Percentiles rank a stretch among this genome's conserved stretches.
Conservation (phyloP, 2,888 invertebrate genomes). For the Sympetrum striolatum region DNA sequence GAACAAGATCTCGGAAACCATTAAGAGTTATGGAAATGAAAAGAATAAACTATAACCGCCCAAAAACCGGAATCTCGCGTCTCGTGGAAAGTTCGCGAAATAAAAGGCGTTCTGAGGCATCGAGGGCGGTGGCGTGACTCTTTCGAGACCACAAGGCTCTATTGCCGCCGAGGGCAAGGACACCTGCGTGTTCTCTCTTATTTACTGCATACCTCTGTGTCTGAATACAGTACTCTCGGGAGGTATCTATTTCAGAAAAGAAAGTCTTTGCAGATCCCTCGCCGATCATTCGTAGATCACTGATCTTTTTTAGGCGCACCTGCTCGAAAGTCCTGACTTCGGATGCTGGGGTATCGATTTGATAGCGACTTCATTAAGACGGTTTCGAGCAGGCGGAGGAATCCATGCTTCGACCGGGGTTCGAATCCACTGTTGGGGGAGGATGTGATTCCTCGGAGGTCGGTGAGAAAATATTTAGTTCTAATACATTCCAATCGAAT, state of each 20-base stretch:
- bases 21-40: background rate
- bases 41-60: background rate
- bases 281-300: background rate
- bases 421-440: no score
- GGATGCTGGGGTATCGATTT: no score
- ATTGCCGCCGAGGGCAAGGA: background rate
- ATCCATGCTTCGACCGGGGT: no score
- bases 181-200: background rate
- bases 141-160: background rate
- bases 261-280: background rate
- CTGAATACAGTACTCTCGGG: background rate
- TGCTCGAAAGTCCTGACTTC: no score
- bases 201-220: background rate
- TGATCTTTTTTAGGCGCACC: no score
- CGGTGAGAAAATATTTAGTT: no score
- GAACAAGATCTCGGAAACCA: no score
- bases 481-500: no score
- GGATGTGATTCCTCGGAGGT: no score
- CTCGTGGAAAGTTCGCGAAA: background rate
- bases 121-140: background rate
- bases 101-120: background rate
- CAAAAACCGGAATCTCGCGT: background rate
- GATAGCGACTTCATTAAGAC: no score
- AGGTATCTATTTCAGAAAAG: background rate
- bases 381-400: no score